Conservation (phyloP, 2,888 invertebrate species). For the Glaucopsyche alexis region DNA sequence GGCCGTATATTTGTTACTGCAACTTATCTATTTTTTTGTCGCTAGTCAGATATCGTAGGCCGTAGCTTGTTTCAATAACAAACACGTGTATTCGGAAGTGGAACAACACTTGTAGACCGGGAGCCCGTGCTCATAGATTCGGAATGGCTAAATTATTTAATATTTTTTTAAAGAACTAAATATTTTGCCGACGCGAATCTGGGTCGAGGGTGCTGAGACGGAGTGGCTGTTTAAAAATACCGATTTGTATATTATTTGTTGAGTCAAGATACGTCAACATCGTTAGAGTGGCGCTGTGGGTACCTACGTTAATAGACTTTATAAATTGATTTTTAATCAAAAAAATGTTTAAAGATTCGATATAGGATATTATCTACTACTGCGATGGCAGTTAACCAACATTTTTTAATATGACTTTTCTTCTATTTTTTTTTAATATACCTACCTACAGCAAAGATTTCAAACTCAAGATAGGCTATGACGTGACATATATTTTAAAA, state of each 20-base stretch:
- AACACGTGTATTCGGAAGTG: conserved; percentile 1
- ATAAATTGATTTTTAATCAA: too few species aligned
- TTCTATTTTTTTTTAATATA: too few species aligned
- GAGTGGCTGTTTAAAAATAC: conserved; percentile 25
- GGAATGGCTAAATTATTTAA: conserved; percentile 28
- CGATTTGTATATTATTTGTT: conserved; percentile 20
- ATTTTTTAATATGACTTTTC: too few species aligned
- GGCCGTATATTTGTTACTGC: too few species aligned
- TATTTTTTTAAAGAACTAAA: conserved; percentile 29
- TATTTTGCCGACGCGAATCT: conserved; percentile 22
- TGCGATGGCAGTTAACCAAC: too few species aligned
- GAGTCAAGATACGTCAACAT: background rate
- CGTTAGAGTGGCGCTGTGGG: background rate
- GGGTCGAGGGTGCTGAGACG: conserved; percentile 29
- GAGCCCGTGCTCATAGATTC: conserved; percentile 13
- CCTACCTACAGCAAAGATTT: too few species aligned
- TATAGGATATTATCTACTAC: too few species aligned
- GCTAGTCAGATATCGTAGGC: too few species aligned
- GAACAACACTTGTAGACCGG: background rate
- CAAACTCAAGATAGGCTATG: too few species aligned
- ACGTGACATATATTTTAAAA: too few species aligned
- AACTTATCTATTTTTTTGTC: too few species aligned
- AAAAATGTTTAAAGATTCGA: too few species aligned
- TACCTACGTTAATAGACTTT: background rate
- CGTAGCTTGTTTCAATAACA: background rate